Base-by-base conservation (phyloP, 37 sponge, comb jelly and placozoan species). In the Amphimedon queenslandica region DNA sequence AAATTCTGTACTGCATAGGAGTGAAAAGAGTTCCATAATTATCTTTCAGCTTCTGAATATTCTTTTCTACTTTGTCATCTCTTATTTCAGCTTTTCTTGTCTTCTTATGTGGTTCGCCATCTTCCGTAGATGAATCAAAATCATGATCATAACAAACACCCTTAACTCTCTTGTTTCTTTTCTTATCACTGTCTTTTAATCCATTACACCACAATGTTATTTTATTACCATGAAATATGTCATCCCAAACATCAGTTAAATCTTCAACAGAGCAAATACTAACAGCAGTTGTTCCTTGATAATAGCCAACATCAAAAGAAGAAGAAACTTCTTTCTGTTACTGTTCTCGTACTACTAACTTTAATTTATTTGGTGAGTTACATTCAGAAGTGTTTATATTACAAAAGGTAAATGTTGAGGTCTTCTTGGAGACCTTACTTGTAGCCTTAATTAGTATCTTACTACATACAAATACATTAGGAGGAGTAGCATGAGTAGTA, bases 191-290 rank as follows among this genome's bases (percentile, higher is more conserved):
- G n/a, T n/a, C n/a, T 36, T 36, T 67, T 31, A 67, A 23, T 47
- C 71, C 71, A 70, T 42, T 55, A 70, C 71, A 70, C 71, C 71
- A 70, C 56, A 70, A 8, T 23, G 16, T 18, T 36, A 31, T 13
- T 37, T 67, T 67, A 37, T 29, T 67, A 13, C 55, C 71, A 47
- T 38, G 4, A 10, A 28, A 8, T 20, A 70, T 24, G 27, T 70
- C 56, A 42, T 30, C 24, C 71, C 71, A 70, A 23, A 70, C 3
- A 38, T 70, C 71, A 6, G 43, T 18, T 6, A 70, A 32, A 23
- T 70, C 71, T 38, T 16, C 71, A 11, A 11, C 29, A 10, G 51
- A 47, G 4, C 71, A 8, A 21, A 70, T 70, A 41, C 71, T 42
- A 5, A 70, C 43, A 11, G 43, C 71, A 41, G 31, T 70, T 47